These are phyloP conservation scores for Apamea anceps DNA, from an alignment of 2,888 invertebrate genomes.

Conservation along the genomic window DNA sequence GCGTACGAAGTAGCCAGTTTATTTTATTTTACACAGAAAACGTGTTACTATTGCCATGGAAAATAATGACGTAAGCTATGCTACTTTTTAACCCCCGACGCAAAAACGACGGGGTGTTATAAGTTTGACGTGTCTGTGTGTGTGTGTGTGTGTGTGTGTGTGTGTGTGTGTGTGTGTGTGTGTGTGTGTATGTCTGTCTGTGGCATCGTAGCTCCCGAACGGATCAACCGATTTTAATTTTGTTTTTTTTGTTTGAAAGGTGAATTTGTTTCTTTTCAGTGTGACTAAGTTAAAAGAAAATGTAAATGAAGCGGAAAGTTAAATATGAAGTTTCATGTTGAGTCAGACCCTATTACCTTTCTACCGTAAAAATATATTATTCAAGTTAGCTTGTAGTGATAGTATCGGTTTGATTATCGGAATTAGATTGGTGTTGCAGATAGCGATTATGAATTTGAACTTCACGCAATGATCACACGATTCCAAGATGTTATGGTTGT, in stretches of 20 bases:
- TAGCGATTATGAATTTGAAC: conserved; percentile 33
- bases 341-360: neutral
- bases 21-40: neutral
- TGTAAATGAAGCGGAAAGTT: conserved; percentile 5
- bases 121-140: too few species aligned
- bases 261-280: neutral
- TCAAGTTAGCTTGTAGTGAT: conserved; percentile 4
- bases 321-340: neutral
- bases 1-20: neutral
- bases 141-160: too few species aligned
- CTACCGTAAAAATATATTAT: neutral
- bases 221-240: too few species aligned
- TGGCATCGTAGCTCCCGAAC: too few species aligned
- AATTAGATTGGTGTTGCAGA: conserved; percentile 11
- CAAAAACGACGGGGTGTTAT: too few species aligned
- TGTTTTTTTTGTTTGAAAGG: too few species aligned
- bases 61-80: conserved; percentile 1
- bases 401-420: conserved; percentile 14
- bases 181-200: too few species aligned
- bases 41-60: neutral
- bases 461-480: neutral
- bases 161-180: too few species aligned
- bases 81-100: too few species aligned
- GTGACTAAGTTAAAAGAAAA: neutral
- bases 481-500: neutral